Base-by-base conservation (phyloP, 2,113 vertebrate genomes). In the Equus quagga region DNA sequence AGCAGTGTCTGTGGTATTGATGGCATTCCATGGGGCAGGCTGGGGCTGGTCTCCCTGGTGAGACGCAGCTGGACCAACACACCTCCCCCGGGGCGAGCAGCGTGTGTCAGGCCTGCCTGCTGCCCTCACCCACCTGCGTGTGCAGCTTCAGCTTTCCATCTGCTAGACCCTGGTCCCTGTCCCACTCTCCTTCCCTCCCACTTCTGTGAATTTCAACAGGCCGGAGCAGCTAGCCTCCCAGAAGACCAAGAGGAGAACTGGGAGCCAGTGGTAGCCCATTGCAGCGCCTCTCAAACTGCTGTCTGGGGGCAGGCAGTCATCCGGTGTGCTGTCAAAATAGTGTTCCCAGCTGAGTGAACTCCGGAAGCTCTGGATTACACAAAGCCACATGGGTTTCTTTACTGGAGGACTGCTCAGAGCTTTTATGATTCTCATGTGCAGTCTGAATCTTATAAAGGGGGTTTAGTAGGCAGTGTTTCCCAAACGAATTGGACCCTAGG, bases 11-110 rank as follows among this genome's bases (percentile, higher is more conserved):
- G 75, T 97, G 91, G 54, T 89, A 83, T 88, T 96, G 82, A 89
- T 92, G 93, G 87, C 95, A 81, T 97, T 98, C 96, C 86, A 1
- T 0, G 1, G 93, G 93, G 93, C 93, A 92, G 79, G 96, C 96
- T 80, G 41, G 89, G 96, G 93, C 95, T 28, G n/a, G 93, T 89
- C 79, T 97, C 94, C 94, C 93, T 11, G 15, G 86, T 56, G 97
- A 96, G 83, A 65, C 1, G 12, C 85, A 91, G 91, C 94, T 95
- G 91, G 85, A 90, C 96, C 67, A 80, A 65, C 88, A 89, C 79
- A 73, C 58, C 69, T 95, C 56, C 33, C 65, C 56, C 54, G 2
- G 8, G 51, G 85, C 28, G 6, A 56, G 65, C 82, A 82, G 54
- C 41, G 9, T 36, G 56, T 26, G 54, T 96, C 64, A 24, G 69